Percentiles rank a stretch among this genome's conserved stretches.
phyloP scores from a whole-genome alignment of 2,888 invertebrate genomes.

The Oxystoma pomonae region DNA sequence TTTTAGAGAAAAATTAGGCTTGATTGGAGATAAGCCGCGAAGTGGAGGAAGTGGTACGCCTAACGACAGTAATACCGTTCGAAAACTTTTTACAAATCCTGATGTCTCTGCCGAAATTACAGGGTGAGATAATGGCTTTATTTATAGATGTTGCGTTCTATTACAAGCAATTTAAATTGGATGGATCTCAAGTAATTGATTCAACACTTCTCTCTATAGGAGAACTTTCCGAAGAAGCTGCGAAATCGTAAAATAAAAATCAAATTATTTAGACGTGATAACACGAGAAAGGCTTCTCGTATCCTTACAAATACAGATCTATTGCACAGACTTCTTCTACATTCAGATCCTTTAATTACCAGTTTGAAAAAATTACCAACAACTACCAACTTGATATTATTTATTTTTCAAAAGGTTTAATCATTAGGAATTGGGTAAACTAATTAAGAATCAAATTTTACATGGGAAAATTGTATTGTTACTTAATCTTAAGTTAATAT shows the following conservation, averaged over 20 bases:
- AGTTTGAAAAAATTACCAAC: slow-evolving; percentile 4
- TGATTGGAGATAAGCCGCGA: slow-evolving; percentile 9
- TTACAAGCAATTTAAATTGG: slow-evolving; percentile 10
- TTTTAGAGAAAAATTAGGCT: slow-evolving; percentile 11
- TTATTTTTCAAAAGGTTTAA: no score
- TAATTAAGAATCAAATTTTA: no score
- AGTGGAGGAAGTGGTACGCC: slow-evolving; percentile 18
- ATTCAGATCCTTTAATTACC: slow-evolving; percentile 2
- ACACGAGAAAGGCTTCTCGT: slow-evolving; percentile 11
- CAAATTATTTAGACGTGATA: slow-evolving; percentile 4
- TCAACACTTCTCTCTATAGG: slow-evolving; percentile 9
- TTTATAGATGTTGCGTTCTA: slow-evolving; percentile 5
- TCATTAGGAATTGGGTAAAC: no score
- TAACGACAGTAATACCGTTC: slow-evolving; percentile 18
- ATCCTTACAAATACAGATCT: slow-evolving; percentile 11
- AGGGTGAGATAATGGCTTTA: slow-evolving; percentile 10
- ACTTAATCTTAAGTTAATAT: no score
- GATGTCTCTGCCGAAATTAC: slow-evolving; percentile 16
- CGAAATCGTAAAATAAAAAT: slow-evolving; percentile 5
- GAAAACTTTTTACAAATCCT: slow-evolving; percentile 18
- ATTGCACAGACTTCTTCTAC: slow-evolving; percentile 4
- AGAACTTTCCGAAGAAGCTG: slow-evolving; percentile 13
- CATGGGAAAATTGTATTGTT: no score
- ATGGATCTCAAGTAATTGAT: slow-evolving; percentile 14
- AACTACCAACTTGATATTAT: no score